Evolutionary conservation across 2,888 invertebrate genomes (phyloP), one percentile per base, ranked within the genome.

Genomic region (Helicoverpa assulta): DNA sequence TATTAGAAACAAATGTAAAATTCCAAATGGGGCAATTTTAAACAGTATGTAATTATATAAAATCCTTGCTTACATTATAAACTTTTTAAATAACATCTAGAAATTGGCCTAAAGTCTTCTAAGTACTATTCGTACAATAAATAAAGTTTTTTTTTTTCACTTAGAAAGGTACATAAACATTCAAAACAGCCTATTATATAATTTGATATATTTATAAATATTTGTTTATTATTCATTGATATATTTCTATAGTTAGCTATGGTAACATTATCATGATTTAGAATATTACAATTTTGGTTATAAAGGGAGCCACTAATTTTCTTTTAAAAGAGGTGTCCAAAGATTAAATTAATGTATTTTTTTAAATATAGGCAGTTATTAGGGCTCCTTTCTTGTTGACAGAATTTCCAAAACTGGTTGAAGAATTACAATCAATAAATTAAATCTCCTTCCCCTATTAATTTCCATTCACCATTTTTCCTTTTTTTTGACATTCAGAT

Each of bases 71-170:
- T 63, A 59, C 5, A 12, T 19, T 5, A 50, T 18, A 14, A 59
- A 56, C 56, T 55, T 26, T 26, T 47, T 40, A 56, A 57, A 55
- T 58, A 70, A 74, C 73, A 66, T 67, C 65, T 71, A 78, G 33
- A 70, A 80, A 80, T 80, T 73, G 74, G 70, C 76, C 80, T 80
- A 83, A 78, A 82, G 69, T 67, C 66, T 60, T 78, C 72, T 73
- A 82, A 82, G 73, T 80, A 78, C 73, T 69, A 67, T 7, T 65
- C 65, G 47, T 83, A 83, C 72, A 73, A 80, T 80, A 82, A 79
- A 77, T 78, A 76, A 61, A 52, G 10, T 26, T 33, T 67, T 59
- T 59, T 58, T 56, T 78, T 71, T 56, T 56, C 37, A 60, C 63
- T 66, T 69, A 59, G 7, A 52, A 55, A 76, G 18, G 57, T 64